Base-by-base conservation (phyloP, 2,888 invertebrate genomes). In the Drosophila fungiperda region DNA sequence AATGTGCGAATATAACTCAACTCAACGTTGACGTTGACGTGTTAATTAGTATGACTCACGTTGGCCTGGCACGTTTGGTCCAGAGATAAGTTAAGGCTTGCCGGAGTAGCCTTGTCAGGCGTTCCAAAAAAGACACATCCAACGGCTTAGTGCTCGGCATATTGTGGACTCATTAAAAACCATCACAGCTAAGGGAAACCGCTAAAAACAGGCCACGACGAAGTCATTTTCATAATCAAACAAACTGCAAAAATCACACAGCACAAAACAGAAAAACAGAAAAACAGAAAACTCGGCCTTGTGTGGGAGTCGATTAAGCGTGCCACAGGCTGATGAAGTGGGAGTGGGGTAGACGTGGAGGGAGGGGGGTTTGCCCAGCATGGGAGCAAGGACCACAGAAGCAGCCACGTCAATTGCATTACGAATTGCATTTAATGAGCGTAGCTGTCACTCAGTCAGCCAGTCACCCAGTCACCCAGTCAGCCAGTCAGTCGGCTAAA, bases 341-440 rank as follows among this genome's bases (percentile, higher is more conserved):
- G 11, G 20, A 17, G 11, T 2, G 42, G 35, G 20, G 12, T 11
- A 17, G 8, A 40, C 5, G 6, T 4, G 26, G 3, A 26, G 5
- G 5, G 29, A 29, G 29, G 20, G 5, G 26, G 40, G 20, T 1
- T 29, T 17, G 42, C 53, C 32, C 42, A 49, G 17, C 17, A 17
- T 29, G 49, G 45, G 23, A 52, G 29, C 42, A 50, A 60, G 42
- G 45, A 42, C 73, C 67, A 33, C 63, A 61, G 78, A 73, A 55
- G 40, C 63, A 68, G 83, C 65, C 73, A 87, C 81, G 89, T 87
- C 83, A 84, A 84, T 87, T 84, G 83, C 89, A 84, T 83, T 89
- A 87, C 72, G 70, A 87, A 89, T 73, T 84, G 89, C 83, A 84
- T 80, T 74, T 89, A 84, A 84, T 84, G 83, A 83, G 89, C 65